Evolutionary conservation across 2,888 invertebrate genomes (phyloP), one percentile per base, ranked within the genome.

Genomic region (Linnaemya tessellans): DNA sequence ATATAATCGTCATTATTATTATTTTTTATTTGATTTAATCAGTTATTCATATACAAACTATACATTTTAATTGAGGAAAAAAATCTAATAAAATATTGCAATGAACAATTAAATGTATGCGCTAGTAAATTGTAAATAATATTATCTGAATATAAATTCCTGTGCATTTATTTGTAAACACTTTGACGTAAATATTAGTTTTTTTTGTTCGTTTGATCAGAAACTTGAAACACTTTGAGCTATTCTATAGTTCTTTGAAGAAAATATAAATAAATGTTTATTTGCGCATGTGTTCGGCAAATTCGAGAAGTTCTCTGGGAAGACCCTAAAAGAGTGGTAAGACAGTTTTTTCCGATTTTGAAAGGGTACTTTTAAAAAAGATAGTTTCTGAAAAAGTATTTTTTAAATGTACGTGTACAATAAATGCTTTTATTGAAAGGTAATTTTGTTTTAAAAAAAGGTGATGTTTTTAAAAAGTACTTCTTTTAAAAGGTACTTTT

Each of bases 11-110:
- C 43, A 67, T 46, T 22, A 46, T 51, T 30, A 18, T 43, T 78
- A 25, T 77, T 58, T 68, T 49, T 79, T 79, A 51, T 70, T 70
- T 54, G 60, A 70, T 79, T 70, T 79, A 79, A 79, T 79, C 78
- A 79, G 70, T 30, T 20, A 58, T 68, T 78, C 38, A 30, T 38
- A 54, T 65, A 46, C 56, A 18, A 22, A 35, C 30, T 58, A 10
- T 38, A 62, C 10, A 30, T 60, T 62, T 54, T 51, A 18, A 41
- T 25, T 15, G 11, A 62, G 22, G 13, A 68, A 22, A 30, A 4
- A 41, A 20, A 10, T 11, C n/a, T 25, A 78, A 68, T 18, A 30
- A 60, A 38, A 78, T 30, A 73, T 49, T 25, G 2, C 38, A 38
- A 35, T 58, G 67, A 77, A 18, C 43, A 46, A 46, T 43, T 35